Evolutionary conservation across 2,113 vertebrate genomes (phyloP).

Genomic region (Arizona elegans): DNA sequence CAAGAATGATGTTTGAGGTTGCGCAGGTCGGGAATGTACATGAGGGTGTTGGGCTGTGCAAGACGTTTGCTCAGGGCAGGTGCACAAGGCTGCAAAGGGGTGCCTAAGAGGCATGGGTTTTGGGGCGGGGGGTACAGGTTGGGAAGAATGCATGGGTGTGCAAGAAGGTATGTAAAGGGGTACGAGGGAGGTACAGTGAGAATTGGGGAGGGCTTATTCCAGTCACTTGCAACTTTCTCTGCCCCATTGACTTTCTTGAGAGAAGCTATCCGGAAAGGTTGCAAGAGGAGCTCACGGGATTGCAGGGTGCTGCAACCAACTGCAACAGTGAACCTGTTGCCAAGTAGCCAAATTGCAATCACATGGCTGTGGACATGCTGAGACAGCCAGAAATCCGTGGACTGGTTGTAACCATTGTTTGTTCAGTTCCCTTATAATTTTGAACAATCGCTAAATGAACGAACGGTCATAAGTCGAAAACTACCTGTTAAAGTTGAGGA

Average conservation of each 20-base stretch:
- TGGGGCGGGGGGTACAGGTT: background rate
- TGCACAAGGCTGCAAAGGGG: background rate
- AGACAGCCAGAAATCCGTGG: background rate
- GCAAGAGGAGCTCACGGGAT: background rate
- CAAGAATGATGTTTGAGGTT: background rate
- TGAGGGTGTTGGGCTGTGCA: background rate
- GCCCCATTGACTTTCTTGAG: background rate
- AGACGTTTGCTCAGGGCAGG: background rate
- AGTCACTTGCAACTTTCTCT: background rate
- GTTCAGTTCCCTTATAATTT: background rate
- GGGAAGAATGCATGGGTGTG: background rate
- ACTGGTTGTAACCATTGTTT: background rate
- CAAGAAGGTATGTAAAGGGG: background rate
- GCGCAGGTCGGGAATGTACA: background rate
- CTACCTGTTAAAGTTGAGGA: background rate
- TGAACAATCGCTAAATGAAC: background rate
- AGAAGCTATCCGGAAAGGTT: background rate
- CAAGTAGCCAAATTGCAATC: background rate
- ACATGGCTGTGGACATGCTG: background rate
- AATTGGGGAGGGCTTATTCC: background rate
- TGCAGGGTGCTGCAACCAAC: background rate
- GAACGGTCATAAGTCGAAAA: background rate
- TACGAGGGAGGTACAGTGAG: background rate
- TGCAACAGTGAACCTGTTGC: background rate
- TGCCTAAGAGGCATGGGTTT: background rate